These are phyloP conservation scores for Actinernus sp. DNA, from an alignment of 92 coral and sea anemone genomes.

Conservation along the genomic window DNA sequence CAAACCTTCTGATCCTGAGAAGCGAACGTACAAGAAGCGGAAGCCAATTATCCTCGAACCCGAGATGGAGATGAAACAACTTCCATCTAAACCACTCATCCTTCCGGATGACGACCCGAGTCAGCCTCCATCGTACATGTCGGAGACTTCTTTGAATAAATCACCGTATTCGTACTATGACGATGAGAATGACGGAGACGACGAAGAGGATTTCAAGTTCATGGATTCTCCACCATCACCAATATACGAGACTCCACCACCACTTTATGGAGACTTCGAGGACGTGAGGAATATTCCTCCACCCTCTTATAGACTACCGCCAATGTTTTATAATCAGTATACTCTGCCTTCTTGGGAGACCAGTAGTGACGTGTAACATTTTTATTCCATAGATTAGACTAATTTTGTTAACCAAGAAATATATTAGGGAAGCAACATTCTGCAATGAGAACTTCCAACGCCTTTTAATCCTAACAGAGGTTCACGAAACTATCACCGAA, in stretches of 20 bases:
- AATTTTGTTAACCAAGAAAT: too few relatives aligned
- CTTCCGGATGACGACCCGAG: conserved; percentile 92
- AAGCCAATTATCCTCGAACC: conserved; percentile 88
- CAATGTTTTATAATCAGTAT: conserved; percentile 52
- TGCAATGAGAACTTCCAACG: too few relatives aligned
- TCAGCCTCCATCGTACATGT: conserved; percentile 77
- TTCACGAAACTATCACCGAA: too few relatives aligned
- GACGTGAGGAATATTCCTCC: conserved; percentile 64
- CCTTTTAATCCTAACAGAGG: too few relatives aligned
- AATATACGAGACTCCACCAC: conserved; percentile 84
- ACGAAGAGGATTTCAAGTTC: conserved; percentile 71
- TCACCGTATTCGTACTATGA: conserved; percentile 51
- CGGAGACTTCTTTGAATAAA: conserved; percentile 79
- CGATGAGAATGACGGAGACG: conserved; percentile 62
- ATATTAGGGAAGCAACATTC: too few relatives aligned
- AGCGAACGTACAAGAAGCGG: conserved; percentile 82
- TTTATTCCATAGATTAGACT: too few relatives aligned
- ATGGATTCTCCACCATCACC: conserved; percentile 67
- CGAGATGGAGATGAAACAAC: conserved; percentile 82
- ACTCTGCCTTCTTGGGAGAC: conserved; percentile 39
- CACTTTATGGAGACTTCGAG: conserved; percentile 44
- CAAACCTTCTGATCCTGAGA: conserved; percentile 77
- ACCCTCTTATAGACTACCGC: conserved; percentile 77
- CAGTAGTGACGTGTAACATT: conserved; percentile 29
- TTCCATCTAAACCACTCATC: conserved; percentile 86